Evolutionary conservation across 2,797 vertebrate species (phyloP).

Genomic region (Oceanodroma leucorhoa): DNA sequence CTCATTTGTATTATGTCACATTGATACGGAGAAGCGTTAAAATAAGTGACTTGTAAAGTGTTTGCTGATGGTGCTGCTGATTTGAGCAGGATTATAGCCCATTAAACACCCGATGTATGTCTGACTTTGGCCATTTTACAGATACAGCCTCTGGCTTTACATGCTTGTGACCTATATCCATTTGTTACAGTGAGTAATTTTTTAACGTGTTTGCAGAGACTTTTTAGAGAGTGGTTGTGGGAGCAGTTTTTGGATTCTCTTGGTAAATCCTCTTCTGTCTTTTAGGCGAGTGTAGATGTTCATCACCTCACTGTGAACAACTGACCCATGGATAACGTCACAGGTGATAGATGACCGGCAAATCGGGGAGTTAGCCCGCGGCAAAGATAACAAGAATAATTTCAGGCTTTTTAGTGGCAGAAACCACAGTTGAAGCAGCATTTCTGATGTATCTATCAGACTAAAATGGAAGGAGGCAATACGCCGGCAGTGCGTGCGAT

Average conservation of each 20-base stretch:
- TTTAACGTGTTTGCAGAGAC: neutral
- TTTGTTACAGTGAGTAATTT: neutral
- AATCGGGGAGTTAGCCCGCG: neutral
- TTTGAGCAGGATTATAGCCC: constrained; percentile 10
- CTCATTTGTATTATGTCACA: constrained; percentile 41
- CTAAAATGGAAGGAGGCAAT: constrained; percentile 38
- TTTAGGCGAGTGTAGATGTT: neutral
- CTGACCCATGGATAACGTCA: neutral
- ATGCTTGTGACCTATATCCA: neutral
- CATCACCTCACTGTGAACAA: neutral
- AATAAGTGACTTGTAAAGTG: constrained; percentile 39
- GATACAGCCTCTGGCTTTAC: constrained; percentile 5
- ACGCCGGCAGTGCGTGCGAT: neutral
- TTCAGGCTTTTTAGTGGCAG: neutral
- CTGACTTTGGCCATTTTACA: neutral
- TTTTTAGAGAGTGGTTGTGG: neutral
- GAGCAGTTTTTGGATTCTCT: neutral
- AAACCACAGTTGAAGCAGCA: neutral
- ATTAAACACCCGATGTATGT: neutral
- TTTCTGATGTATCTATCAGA: constrained; percentile 5
- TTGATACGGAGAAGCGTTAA: neutral
- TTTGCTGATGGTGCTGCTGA: constrained; percentile 5
- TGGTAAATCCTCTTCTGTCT: neutral
- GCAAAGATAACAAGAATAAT: neutral
- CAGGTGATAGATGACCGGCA: neutral